A percentile compares a stretch with the other conserved stretches of the same genome.
phyloP scores from a whole-genome alignment of 2,888 invertebrate genomes.

The Muscina levida region DNA sequence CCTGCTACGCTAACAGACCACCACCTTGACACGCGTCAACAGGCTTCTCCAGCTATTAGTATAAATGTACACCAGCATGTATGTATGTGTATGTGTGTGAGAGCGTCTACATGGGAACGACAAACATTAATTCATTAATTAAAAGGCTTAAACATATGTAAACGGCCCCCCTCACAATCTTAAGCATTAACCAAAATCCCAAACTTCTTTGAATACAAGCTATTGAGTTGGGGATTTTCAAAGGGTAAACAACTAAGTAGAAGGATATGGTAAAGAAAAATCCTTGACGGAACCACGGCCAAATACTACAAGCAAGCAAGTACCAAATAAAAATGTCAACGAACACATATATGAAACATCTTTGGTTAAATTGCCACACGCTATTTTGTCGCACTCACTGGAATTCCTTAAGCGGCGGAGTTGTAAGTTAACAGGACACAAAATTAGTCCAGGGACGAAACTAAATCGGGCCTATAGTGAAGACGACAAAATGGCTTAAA shows the following conservation, averaged over 20 bases:
- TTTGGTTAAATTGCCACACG: constrained; percentile 60
- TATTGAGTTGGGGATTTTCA: not conserved
- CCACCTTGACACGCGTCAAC: constrained; percentile 1
- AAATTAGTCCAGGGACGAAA: no score
- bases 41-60: not conserved
- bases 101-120: not conserved
- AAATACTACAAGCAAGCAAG: constrained; percentile 4
- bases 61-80: no score
- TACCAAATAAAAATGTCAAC: constrained; percentile 63
- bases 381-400: constrained; percentile 27
- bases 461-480: no score
- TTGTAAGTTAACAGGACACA: constrained; percentile 17
- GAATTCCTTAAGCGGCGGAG: constrained; percentile 54
- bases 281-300: not conserved
- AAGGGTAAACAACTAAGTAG: not conserved
- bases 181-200: constrained; percentile 53
- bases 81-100: no score
- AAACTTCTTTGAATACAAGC: constrained; percentile 21
- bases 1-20: not conserved
- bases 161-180: constrained; percentile 4
- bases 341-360: constrained; percentile 61
- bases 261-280: not conserved
- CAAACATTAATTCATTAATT: constrained; percentile 64
- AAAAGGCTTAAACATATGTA: constrained; percentile 63
- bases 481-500: no score